Conservation (phyloP, 2,797 vertebrate species). For the Galagoides demidoff region DNA sequence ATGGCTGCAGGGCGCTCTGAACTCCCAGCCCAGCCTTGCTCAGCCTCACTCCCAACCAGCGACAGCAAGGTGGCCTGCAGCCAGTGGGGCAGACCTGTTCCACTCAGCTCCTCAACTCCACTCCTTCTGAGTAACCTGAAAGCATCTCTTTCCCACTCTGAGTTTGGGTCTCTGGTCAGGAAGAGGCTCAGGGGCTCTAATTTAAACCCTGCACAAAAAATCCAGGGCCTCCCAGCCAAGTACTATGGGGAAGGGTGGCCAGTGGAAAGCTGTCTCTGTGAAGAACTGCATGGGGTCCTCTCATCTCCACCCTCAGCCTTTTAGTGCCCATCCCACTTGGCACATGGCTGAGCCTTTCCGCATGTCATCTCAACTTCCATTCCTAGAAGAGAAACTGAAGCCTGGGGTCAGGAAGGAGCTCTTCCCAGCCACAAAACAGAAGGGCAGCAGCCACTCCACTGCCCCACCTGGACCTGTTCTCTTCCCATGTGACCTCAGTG, state of each 20-base stretch:
- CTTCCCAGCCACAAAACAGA: not conserved
- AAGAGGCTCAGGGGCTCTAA: not conserved
- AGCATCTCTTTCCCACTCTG: not conserved
- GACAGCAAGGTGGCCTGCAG: rapidly evolving
- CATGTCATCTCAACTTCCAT: rapidly evolving
- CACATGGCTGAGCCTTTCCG: not conserved
- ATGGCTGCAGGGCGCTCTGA: rapidly evolving
- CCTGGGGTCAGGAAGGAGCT: not conserved
- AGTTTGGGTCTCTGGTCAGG: not conserved
- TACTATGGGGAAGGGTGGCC: rapidly evolving
- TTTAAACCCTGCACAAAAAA: not conserved
- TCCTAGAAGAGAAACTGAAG: not conserved
- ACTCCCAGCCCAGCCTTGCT: rapidly evolving
- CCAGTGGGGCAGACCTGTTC: rapidly evolving
- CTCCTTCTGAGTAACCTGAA: not conserved
- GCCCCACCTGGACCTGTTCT: not conserved
- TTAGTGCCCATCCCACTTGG: rapidly evolving
- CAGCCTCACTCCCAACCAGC: not conserved
- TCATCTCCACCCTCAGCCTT: rapidly evolving
- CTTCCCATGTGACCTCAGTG: rapidly evolving
- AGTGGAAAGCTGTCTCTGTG: rapidly evolving
- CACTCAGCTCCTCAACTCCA: rapidly evolving
- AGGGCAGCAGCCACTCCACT: rapidly evolving
- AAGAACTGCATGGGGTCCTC: rapidly evolving
- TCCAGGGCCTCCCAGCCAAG: not conserved